A percentile compares a stretch with the other conserved stretches of the same genome.
phyloP scores from a whole-genome alignment of 1,140 invertebrate genomes.

The Neomicropteryx cornuta region DNA sequence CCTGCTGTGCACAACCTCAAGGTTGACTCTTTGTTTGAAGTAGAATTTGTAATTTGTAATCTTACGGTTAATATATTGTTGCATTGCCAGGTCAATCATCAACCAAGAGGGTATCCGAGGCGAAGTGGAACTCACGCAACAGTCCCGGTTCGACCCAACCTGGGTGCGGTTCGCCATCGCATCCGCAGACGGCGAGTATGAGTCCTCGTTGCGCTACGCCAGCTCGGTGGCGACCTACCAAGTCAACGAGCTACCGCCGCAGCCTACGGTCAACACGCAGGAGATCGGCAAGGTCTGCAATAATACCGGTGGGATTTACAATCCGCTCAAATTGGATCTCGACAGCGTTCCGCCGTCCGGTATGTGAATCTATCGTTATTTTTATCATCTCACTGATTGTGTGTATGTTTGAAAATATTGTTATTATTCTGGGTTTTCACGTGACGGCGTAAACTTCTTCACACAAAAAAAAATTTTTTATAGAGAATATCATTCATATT shows the following conservation, averaged over 20 bases:
- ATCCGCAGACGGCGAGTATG: conserved; percentile 46
- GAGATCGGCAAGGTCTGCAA: conserved; percentile 41
- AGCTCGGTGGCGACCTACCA: conserved; percentile 45
- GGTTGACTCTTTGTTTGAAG: no score
- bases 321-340: conserved; percentile 50
- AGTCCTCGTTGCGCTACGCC: conserved; percentile 50
- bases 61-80: no score
- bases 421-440: no score
- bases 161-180: conserved; percentile 64
- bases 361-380: conserved; percentile 18
- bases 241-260: conserved; percentile 58
- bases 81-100: conserved; percentile 56
- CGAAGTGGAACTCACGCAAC: conserved; percentile 66
- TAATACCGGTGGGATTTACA: conserved; percentile 55
- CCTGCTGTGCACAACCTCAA: no score
- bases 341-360: conserved; percentile 51
- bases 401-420: no score
- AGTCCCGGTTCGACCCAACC: conserved; percentile 75
- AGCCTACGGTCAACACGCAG: conserved; percentile 37
- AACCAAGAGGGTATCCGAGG: conserved; percentile 74
- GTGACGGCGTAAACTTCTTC: no score
- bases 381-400: no score
- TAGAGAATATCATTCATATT: no score
- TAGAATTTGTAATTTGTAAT: no score
- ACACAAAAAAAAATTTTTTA: no score